Percentiles rank a stretch among this genome's conserved stretches.
Conservation (phyloP, 64 coral and sea anemone species). For the Astreopora myriophthalma region DNA sequence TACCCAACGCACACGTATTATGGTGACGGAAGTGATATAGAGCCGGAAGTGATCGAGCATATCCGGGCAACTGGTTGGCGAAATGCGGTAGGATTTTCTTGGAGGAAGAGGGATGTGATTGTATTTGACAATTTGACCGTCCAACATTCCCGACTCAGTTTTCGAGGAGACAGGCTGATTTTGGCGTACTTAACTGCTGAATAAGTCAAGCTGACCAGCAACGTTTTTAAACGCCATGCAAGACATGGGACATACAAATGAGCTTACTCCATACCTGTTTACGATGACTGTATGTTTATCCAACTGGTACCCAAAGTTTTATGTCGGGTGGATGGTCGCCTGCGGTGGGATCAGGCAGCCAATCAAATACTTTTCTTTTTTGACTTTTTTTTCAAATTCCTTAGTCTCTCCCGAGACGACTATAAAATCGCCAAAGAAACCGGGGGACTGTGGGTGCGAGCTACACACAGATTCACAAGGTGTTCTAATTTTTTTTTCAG, state of each 20-base stretch:
- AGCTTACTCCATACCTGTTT: neutral
- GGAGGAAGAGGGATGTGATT: conserved; percentile 83
- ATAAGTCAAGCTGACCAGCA: neutral
- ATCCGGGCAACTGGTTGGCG: conserved; percentile 77
- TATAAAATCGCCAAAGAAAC: no score
- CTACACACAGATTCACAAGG: no score
- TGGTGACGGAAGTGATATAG: conserved; percentile 84
- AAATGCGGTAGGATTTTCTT: conserved; percentile 90
- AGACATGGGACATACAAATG: neutral
- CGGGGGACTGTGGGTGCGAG: no score
- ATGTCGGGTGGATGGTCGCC: no score
- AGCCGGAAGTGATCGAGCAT: conserved; percentile 77
- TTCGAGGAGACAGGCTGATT: conserved; percentile 64
- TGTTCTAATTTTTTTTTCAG: no score
- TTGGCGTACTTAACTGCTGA: conserved; percentile 69
- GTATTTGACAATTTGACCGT: conserved; percentile 74
- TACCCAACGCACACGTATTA: conserved; percentile 80
- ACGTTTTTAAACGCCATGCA: neutral
- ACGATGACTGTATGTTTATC: no score
- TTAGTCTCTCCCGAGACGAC: no score
- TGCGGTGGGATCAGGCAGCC: no score
- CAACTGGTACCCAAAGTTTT: no score
- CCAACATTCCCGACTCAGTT: conserved; percentile 77
- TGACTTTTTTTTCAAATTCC: no score
- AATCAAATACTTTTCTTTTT: no score